Evolutionary conservation across 2,888 invertebrate genomes (phyloP), one percentile per base, ranked within the genome.

Genomic region (Euphydryas editha): DNA sequence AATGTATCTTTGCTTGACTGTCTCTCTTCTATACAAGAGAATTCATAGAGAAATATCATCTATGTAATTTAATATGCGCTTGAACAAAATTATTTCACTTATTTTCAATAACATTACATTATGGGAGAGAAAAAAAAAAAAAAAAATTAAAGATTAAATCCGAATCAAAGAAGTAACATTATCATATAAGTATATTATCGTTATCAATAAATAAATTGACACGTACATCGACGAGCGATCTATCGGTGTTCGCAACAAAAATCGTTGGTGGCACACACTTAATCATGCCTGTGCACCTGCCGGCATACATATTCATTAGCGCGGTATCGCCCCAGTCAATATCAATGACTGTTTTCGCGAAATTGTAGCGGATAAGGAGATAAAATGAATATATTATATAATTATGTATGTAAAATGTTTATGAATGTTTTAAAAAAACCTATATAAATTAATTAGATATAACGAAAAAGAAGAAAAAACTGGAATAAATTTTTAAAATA

Each of bases 281-380:
- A 87, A 90, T 90, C 88, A 88, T 85, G 84, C 78, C 78, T 61
- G 71, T 82, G 83, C 90, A 91, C 90, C 91, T 91, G 91, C 90
- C 80, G 54, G 76, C 84, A 91, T 92, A 89, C 92, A 91, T 91
- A 92, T 92, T 92, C 90, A 92, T 92, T 87, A 88, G 78, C 71
- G 78, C 72, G 81, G 79, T 85, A 86, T 87, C 87, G 81, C 76
- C 77, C 78, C 82, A 82, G 84, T 85, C 85, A 81, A 81, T 84
- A 86, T 85, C 86, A 82, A 87, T 88, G 85, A 87, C 83, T 82
- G 83, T 84, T 86, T 85, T 83, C 80, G 83, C 82, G 79, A 82
- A 77, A 54, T 36, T 17, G 44, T 18, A 59, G 54, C 42, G 39
- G 44, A 59, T 54, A 59, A 21, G 42, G 17, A 59, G 56, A 58